Evolutionary conservation across 2,113 vertebrate genomes (phyloP).

Genomic region (Tragelaphus imberbis): DNA sequence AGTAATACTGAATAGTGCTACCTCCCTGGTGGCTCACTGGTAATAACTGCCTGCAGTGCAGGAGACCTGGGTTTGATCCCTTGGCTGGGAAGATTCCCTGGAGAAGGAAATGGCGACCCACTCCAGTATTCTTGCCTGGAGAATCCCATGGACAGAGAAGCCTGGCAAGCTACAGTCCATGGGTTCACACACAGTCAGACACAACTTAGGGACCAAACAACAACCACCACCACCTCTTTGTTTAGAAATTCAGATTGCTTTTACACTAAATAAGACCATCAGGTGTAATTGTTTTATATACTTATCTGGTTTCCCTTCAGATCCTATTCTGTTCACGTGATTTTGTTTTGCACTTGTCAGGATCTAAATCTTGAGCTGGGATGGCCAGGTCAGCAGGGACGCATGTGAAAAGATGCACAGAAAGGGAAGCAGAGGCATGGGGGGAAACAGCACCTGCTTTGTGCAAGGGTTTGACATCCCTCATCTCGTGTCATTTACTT

Average conservation of each 20-base stretch:
- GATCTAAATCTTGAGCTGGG: neutral
- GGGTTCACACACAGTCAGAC: neutral
- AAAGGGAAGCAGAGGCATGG: too few species aligned
- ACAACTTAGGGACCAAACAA: neutral
- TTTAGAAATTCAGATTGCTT: neutral
- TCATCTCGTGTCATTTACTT: neutral
- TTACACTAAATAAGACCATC: neutral
- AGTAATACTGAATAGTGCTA: neutral
- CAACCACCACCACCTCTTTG: neutral
- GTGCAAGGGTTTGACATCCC: neutral
- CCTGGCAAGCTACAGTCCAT: neutral
- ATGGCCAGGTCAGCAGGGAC: neutral
- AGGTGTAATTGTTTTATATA: neutral
- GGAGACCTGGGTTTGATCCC: neutral
- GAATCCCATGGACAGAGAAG: neutral
- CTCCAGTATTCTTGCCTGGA: neutral
- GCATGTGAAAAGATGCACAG: neutral
- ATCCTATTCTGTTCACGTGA: neutral
- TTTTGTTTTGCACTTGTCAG: neutral
- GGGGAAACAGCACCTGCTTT: too few species aligned
- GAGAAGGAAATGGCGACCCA: neutral
- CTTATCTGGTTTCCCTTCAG: neutral
- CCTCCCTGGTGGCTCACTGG: neutral
- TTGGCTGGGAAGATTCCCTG: neutral
- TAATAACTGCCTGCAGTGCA: neutral